A percentile compares a stretch with the other conserved stretches of the same genome.
Conservation (phyloP, 2,888 invertebrate species). For the Lamellibrachia columna region DNA sequence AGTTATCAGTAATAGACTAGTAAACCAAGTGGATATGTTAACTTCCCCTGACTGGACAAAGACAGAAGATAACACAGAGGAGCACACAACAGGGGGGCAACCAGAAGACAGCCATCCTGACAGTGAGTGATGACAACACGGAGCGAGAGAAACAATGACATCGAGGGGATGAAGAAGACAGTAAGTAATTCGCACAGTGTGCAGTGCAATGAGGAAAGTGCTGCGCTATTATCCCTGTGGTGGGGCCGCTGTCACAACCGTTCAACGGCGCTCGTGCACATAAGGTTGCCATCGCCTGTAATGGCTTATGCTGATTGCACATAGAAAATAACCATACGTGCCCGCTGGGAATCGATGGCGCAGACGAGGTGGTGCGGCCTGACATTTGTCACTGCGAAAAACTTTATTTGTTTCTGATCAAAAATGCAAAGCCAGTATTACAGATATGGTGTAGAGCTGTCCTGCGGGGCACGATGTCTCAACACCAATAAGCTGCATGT, state of each 20-base stretch:
- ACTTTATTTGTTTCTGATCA: constrained; percentile 16
- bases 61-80: not conserved
- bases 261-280: not conserved
- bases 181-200: constrained; percentile 9
- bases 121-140: not conserved
- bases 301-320: constrained; percentile 7
- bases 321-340: constrained; percentile 16
- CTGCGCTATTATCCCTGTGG: not conserved
- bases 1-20: too few species aligned
- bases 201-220: not conserved
- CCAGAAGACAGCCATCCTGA: not conserved
- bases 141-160: not conserved
- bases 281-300: constrained; percentile 10
- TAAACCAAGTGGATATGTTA: not conserved
- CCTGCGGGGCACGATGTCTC: not conserved
- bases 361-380: not conserved
- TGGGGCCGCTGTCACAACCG: not conserved
- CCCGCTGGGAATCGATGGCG: constrained; percentile 5
- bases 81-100: not conserved
- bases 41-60: not conserved
- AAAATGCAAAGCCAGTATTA: constrained; percentile 16
- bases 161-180: not conserved
- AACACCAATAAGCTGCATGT: not conserved
- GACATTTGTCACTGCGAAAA: constrained; percentile 10
- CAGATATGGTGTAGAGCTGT: not conserved